These are phyloP conservation scores for Ellobium chinense DNA, from an alignment of 2,888 invertebrate genomes.

Conservation along the genomic window DNA sequence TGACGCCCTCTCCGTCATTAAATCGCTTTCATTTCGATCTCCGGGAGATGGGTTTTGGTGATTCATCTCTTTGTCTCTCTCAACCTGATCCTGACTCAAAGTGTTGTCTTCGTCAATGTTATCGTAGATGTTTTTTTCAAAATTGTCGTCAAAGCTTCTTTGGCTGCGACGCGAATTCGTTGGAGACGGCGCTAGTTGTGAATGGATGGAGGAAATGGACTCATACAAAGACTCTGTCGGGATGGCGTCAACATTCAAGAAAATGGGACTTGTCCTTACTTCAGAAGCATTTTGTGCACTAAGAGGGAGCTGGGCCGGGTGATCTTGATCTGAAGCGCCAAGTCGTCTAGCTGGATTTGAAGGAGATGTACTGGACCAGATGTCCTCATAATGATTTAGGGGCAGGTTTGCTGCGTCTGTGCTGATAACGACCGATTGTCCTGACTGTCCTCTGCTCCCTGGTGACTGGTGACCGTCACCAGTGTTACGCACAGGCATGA, in stretches of 20 bases:
- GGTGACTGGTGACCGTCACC: background rate
- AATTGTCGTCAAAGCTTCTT: background rate
- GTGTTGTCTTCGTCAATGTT: background rate
- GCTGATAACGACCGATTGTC: too few relatives aligned
- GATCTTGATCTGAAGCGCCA: too few relatives aligned
- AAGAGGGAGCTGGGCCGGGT: too few relatives aligned
- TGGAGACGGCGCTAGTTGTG: background rate
- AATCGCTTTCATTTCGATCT: too few relatives aligned
- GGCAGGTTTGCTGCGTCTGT: too few relatives aligned
- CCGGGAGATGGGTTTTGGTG: background rate
- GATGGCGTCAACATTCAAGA: background rate
- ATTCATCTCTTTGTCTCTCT: background rate
- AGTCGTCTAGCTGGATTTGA: too few relatives aligned
- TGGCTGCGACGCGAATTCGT: background rate
- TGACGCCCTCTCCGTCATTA: too few relatives aligned
- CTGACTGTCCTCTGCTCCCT: background rate
- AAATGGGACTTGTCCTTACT: background rate
- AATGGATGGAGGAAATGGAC: background rate
- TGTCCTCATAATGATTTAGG: too few relatives aligned
- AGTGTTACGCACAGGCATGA: background rate
- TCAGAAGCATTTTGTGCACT: too few relatives aligned
- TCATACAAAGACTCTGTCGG: background rate
- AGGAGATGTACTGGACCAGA: too few relatives aligned
- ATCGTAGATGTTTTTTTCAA: background rate
- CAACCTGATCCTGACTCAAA: too few relatives aligned